phyloP scores from a whole-genome alignment of 2,888 invertebrate genomes.

The Carterocephalus palaemon region DNA sequence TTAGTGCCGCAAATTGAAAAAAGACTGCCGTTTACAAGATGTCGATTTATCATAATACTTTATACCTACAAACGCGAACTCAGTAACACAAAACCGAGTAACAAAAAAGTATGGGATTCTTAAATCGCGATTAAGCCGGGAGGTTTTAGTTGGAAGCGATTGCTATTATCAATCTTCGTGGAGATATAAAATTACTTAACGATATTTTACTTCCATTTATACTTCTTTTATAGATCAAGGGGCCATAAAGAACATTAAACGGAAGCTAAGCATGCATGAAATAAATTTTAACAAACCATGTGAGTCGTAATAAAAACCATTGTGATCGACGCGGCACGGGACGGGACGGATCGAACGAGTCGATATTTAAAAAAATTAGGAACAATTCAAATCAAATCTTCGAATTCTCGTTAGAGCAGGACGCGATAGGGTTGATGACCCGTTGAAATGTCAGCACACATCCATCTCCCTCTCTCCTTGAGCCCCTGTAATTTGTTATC shows the following conservation, averaged over 20 bases:
- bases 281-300: slow-evolving; percentile 66
- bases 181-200: slow-evolving; percentile 55
- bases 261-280: slow-evolving; percentile 60
- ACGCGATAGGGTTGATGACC: slow-evolving; percentile 78
- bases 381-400: slow-evolving; percentile 77
- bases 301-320: slow-evolving; percentile 45
- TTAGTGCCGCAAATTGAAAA: slow-evolving; percentile 28
- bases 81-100: slow-evolving; percentile 34
- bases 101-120: slow-evolving; percentile 32
- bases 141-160: slow-evolving; percentile 38
- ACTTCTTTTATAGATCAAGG: slow-evolving; percentile 53
- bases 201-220: slow-evolving; percentile 55
- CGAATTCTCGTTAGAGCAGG: slow-evolving; percentile 78
- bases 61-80: slow-evolving; percentile 32
- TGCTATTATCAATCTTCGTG: slow-evolving; percentile 56
- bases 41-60: slow-evolving; percentile 35
- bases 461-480: slow-evolving; percentile 57
- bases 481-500: slow-evolving; percentile 49
- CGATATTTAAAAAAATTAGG: slow-evolving; percentile 75
- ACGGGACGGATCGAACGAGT: slow-evolving; percentile 54
- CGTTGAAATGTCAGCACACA: slow-evolving; percentile 74
- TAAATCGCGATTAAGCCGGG: slow-evolving; percentile 35
- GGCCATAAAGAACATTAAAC: slow-evolving; percentile 64
- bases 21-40: slow-evolving; percentile 28
- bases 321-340: slow-evolving; percentile 39